Evolutionary conservation across 2,888 invertebrate genomes (phyloP), one percentile per base, ranked within the genome.

Genomic region (Clostera curtula): DNA sequence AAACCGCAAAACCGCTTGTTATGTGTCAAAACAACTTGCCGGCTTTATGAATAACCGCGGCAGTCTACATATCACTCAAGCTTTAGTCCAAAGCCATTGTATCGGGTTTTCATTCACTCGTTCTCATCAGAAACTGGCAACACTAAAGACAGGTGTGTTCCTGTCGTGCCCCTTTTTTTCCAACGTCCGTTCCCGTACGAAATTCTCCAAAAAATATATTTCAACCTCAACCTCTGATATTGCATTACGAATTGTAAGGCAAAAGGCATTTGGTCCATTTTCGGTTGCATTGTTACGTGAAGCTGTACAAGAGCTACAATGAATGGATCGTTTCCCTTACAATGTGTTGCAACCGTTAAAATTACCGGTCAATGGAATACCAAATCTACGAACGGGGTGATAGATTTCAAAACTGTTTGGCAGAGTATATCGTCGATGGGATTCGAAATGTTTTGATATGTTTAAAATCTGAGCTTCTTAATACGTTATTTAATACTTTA

Each of bases 141-240:
- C 77, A 73, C 73, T 62, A 67, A 70, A 75, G 82, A 80, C 83
- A 83, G 82, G 83, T 82, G 82, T 72, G 80, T 80, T 79, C 79
- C 77, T 71, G 73, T 66, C 76, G 76, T 75, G 77, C 75, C 80
- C 77, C 77, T 79, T 80, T 82, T 80, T 79, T 80, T 47, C 43
- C 66, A 75, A 79, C 82, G 83, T 83, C 82, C 82, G 77, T 80
- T 77, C 71, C 65, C 63, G 59, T 57, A 53, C 49, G 44, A 49
- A 50, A 38, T 43, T 40, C 28, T 27, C 34, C 31, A 41, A 38
- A 36, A 58, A 66, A 52, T 41, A 50, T 54, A 21, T 47, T 65
- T 54, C 38, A 39, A 32, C 41, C 48, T 19, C 5, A 26, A 9
- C 22, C 25, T 15, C 16, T 9, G 12, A 9, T 25, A 35, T 8